Evolutionary conservation across 2,797 vertebrate species (phyloP), one percentile per base, ranked within the genome.

Genomic region (Periparus ater): DNA sequence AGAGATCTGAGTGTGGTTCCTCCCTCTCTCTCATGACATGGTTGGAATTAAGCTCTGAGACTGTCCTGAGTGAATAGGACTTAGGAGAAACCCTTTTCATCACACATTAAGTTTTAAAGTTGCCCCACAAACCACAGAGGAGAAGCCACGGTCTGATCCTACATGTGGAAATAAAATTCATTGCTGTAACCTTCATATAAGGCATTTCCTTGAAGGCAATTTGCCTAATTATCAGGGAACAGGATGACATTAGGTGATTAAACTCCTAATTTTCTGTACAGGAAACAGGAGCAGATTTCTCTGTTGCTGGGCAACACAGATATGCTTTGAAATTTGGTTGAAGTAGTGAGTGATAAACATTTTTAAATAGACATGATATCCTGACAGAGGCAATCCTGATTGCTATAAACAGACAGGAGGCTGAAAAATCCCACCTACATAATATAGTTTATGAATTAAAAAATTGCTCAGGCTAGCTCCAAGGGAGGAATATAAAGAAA

Each of bases 231-330:
- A 70, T 34, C 87, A 82, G 23, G 51, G 75, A 95, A 68, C 68
- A 93, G 83, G 92, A 81, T 66, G 72, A 58, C 66, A 81, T 80
- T 87, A 77, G 83, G 72, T 85, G 91, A 95, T 96, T 95, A 83
- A 34, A 40, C 76, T 82, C 53, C 74, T 89, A 74, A 86, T 95
- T 95, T 93, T 95, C 89, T 81, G n/a, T 61, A 76, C 85, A 74
- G 87, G 83, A 97, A 95, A 85, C 57, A 73, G 62, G 71, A 93
- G 48, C 32, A 80, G 55, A 40, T 80, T 96, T 92, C 45, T 68
- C 75, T 65, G 86, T 96, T 97, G 92, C 96, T 83, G 84, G 48
- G 96, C 72, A 96, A 96, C 91, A 65, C 47, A 67, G 60, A 45
- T 62, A 65, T 25, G 58, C 78, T 96, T 96, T 87, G 88, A 96